A percentile compares a stretch with the other conserved stretches of the same genome.
Evolutionary conservation across 2,797 vertebrate species (phyloP).

Genomic region (Urophycis tenuis): DNA sequence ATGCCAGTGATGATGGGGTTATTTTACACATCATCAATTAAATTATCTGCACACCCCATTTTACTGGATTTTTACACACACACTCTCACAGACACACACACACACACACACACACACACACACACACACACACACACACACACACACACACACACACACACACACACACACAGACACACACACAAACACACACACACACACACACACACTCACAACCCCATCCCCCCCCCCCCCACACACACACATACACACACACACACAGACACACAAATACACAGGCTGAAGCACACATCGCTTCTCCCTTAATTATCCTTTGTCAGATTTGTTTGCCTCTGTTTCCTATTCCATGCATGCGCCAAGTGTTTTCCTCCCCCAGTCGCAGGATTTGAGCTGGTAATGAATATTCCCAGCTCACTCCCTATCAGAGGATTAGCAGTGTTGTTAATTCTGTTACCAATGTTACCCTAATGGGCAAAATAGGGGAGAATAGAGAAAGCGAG

Average conservation of each 20-base stretch:
- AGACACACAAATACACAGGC: conserved; percentile 5
- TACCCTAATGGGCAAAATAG: background rate
- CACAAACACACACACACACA: background rate
- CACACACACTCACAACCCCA: background rate
- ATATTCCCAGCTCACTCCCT: conserved; percentile 19
- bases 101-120: conserved; percentile 23
- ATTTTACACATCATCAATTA: background rate
- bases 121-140: conserved; percentile 14
- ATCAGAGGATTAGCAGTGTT: conserved; percentile 22
- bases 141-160: background rate
- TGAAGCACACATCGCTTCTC: background rate
- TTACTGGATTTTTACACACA: background rate
- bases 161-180: background rate
- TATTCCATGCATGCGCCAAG: conserved; percentile 6
- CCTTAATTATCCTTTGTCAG: conserved; percentile 18
- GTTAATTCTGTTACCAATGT: conserved; percentile 32
- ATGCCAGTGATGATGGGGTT: background rate
- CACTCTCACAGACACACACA: conserved; percentile 19
- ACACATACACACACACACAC: background rate
- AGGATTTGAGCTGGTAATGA: conserved; percentile 31
- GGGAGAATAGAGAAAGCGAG: background rate
- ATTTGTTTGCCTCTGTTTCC: background rate
- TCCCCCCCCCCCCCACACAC: too few relatives aligned
- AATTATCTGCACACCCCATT: background rate
- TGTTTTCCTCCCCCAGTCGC: conserved; percentile 5